Evolutionary conservation across 2,888 invertebrate genomes (phyloP).

Genomic region (Neoaliturus tenellus): DNA sequence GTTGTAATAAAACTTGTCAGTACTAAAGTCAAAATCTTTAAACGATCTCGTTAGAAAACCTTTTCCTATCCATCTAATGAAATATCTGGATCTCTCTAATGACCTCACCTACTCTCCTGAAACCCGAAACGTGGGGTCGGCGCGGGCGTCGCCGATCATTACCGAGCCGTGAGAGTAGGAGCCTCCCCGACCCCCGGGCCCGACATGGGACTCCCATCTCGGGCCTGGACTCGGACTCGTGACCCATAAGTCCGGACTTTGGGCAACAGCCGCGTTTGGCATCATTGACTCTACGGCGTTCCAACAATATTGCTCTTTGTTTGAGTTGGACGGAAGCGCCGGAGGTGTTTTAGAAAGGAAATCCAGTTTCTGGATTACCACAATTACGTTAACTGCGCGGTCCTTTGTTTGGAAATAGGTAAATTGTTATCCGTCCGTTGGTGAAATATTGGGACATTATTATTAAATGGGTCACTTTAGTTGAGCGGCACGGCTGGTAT

Average conservation of each 20-base stretch:
- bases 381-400: background rate
- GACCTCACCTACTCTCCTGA: too few species aligned
- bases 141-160: background rate
- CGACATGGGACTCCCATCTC: background rate
- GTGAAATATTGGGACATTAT: background rate
- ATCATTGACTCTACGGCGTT: too few species aligned
- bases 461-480: background rate
- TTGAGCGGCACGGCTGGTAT: too few species aligned
- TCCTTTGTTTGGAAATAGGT: background rate
- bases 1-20: too few species aligned
- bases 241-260: slow-evolving; percentile 3
- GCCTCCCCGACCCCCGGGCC: background rate
- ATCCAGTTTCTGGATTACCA: slow-evolving; percentile 24
- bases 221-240: background rate
- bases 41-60: too few species aligned
- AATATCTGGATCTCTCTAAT: too few species aligned
- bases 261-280: slow-evolving; percentile 20
- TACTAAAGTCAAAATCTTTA: too few species aligned
- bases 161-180: background rate
- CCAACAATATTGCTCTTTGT: slow-evolving; percentile 36
- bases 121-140: too few species aligned
- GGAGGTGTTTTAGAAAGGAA: slow-evolving; percentile 30
- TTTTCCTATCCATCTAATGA: too few species aligned
- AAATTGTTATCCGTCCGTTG: background rate
- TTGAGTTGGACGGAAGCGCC: slow-evolving; percentile 33